A percentile compares a stretch with the other conserved stretches of the same genome.
These are phyloP conservation scores for Drepana falcataria DNA, from an alignment of 2,888 invertebrate genomes.

Conservation along the genomic window DNA sequence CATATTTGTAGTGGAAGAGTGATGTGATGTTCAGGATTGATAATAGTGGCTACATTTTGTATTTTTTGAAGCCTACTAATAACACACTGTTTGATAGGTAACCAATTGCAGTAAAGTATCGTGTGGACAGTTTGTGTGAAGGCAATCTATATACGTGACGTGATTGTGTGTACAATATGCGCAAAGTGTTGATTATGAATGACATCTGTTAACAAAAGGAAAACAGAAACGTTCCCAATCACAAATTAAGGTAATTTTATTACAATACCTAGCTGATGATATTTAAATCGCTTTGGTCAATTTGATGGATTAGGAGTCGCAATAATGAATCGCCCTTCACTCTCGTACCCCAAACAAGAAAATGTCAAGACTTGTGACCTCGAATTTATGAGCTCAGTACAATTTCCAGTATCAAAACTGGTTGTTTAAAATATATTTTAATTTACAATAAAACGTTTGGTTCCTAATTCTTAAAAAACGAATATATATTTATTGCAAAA, in stretches of 20 bases:
- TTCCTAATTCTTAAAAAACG: no score
- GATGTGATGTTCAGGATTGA: conserved; percentile 22
- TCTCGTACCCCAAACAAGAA: conserved; percentile 52
- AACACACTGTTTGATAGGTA: conserved; percentile 15
- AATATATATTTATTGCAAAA: no score
- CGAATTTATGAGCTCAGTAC: conserved; percentile 42
- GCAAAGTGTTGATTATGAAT: conserved; percentile 71
- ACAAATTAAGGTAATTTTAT: conserved; percentile 41
- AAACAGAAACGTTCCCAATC: conserved; percentile 44
- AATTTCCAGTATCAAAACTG: conserved; percentile 26
- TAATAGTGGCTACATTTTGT: conserved; percentile 34
- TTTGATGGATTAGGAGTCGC: conserved; percentile 14
- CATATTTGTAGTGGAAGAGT: neutral
- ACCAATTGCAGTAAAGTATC: conserved; percentile 16
- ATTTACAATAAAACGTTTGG: no score
- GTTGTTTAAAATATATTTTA: neutral
- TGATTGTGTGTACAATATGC: conserved; percentile 68
- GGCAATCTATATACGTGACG: conserved; percentile 34
- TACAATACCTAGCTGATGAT: neutral
- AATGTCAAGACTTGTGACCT: conserved; percentile 71
- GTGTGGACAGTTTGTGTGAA: conserved; percentile 40
- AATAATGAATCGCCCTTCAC: conserved; percentile 53
- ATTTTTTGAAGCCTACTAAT: conserved; percentile 36
- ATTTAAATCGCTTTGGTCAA: neutral
- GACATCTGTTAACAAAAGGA: conserved; percentile 71